Evolutionary conservation across 2,888 invertebrate species (phyloP).

Genomic region (Agelastica alni): DNA sequence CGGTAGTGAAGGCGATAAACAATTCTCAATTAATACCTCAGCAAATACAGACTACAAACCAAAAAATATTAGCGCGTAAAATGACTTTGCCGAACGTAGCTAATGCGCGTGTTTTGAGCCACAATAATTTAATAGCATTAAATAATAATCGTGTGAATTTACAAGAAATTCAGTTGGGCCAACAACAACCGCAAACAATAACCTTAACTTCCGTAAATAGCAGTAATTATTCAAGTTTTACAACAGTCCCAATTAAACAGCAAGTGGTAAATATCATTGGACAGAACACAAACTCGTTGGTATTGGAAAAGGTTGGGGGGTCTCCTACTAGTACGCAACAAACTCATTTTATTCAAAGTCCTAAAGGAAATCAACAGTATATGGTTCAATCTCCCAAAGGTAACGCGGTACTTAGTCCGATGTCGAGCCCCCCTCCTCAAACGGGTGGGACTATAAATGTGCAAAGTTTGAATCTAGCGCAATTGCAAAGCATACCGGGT

Average conservation of each 20-base stretch:
- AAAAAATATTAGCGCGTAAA: conserved; percentile 60
- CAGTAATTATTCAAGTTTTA: conserved; percentile 46
- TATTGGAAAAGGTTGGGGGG: conserved; percentile 60
- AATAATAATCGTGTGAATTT: conserved; percentile 49
- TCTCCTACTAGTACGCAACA: conserved; percentile 49
- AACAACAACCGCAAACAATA: conserved; percentile 51
- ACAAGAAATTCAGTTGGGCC: conserved; percentile 41
- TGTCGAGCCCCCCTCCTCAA: conserved; percentile 62
- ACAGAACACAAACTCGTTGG: conserved; percentile 59
- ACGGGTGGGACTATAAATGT: conserved; percentile 56
- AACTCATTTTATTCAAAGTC: conserved; percentile 48
- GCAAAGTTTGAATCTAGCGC: conserved; percentile 75
- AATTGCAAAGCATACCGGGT: conserved; percentile 69
- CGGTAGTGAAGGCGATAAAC: conserved; percentile 58
- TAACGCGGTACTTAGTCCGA: conserved; percentile 59
- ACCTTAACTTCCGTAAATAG: conserved; percentile 53
- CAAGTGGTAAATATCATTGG: conserved; percentile 56
- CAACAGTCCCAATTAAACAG: conserved; percentile 53
- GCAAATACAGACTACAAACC: conserved; percentile 48
- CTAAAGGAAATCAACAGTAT: conserved; percentile 44
- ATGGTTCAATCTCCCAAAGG: conserved; percentile 46
- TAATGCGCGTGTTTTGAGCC: conserved; percentile 54
- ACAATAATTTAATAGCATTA: conserved; percentile 55
- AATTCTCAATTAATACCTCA: conserved; percentile 52
- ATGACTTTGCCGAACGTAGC: conserved; percentile 63